Evolutionary conservation across 2,113 vertebrate genomes (phyloP), one percentile per base, ranked within the genome.

Genomic region (Numida meleagris): DNA sequence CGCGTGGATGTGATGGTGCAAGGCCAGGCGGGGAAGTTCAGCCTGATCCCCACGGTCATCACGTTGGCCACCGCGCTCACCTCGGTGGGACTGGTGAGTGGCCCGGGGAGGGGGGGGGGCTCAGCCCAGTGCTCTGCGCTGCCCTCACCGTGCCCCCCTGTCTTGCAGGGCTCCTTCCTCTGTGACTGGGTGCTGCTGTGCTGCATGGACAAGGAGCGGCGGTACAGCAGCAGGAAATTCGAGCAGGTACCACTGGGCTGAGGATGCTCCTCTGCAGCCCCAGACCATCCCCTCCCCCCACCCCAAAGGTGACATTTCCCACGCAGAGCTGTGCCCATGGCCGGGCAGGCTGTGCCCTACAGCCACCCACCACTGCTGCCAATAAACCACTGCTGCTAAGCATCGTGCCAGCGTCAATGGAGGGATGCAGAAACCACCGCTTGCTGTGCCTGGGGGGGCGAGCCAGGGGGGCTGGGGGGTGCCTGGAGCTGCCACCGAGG

Each of bases 171-270:
- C 34, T 98, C 98, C n/a, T 98, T 99, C 53, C 97, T 99, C 78
- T 99, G 99, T 23, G 99, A 99, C 96, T 99, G 99, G 99, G 98
- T 99, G 94, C 97, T 99, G 98, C 95, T 99, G 90, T 99, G 98
- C 2, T 99, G 99, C 97, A 99, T 99, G 92, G 99, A 99, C 95
- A 99, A 99, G 96, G 97, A 99, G 79, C 98, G 98, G 83, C 84
- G 98, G 89, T 99, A 99, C 97, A 99, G 99, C 68, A 96, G 98
- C 12, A 98, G 97, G 94, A 99, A 99, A 96, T 99, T 98, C 62
- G 99, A 99, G 86, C 98, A 99, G 96, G 99, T 99, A 96, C 97
- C 94, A 19, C 1, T 23, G 27, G 50, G 21, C 50, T 45, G 36
- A 38, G 16, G 45, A 29, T 65, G 36, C 9, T 74, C 24, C 12